Conservation (phyloP, 2,113 vertebrate genomes). For the Tragelaphus scriptus region DNA sequence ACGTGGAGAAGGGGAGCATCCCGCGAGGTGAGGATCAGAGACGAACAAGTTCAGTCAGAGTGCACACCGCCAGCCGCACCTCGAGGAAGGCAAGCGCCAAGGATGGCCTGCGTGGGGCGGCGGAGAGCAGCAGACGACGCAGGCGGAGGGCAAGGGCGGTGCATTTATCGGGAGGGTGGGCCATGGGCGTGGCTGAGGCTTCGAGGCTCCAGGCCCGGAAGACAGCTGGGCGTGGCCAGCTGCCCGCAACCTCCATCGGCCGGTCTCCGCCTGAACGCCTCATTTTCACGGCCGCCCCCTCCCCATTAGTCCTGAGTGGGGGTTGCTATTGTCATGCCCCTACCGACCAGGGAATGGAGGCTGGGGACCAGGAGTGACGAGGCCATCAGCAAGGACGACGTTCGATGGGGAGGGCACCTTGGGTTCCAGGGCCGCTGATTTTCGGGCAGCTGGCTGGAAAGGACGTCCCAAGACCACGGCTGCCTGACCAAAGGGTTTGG, state of each 20-base stretch:
- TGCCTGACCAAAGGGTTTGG: neutral
- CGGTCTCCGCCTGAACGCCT: neutral
- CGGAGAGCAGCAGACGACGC: neutral
- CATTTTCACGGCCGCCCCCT: fast-evolving
- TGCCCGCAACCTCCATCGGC: fast-evolving
- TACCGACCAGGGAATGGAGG: neutral
- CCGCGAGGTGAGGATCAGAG: neutral
- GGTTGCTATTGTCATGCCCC: neutral
- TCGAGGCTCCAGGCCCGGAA: fast-evolving
- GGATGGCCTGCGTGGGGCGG: fast-evolving
- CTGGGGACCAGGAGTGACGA: neutral
- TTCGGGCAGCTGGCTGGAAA: neutral
- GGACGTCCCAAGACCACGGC: neutral
- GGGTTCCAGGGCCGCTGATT: neutral
- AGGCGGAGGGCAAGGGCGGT: neutral
- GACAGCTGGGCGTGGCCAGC: fast-evolving
- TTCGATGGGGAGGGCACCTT: neutral
- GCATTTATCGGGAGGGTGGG: neutral
- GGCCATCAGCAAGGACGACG: neutral
- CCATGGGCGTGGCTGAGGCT: neutral
- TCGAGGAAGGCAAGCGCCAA: neutral
- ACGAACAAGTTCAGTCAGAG: neutral
- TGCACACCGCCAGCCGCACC: fast-evolving
- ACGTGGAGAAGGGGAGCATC: no score
- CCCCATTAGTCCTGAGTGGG: no score